phyloP scores from a whole-genome alignment of 2,113 vertebrate species.

The Burhinus bistriatus region DNA sequence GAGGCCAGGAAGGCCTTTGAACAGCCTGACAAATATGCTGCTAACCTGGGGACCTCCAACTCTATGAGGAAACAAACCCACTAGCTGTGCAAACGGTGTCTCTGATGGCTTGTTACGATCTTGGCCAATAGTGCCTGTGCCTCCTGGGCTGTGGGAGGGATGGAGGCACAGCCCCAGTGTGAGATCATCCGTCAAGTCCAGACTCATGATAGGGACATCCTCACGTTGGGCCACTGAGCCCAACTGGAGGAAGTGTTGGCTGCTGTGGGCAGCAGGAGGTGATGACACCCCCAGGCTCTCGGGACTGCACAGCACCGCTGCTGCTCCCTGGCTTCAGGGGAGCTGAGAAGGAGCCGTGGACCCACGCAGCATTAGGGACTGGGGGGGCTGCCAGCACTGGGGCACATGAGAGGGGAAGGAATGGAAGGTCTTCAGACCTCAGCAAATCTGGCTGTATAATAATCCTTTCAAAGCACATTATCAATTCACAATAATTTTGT shows the following conservation, averaged over 20 bases:
- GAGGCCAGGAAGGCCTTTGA: background rate
- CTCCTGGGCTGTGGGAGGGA: background rate
- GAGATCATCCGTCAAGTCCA: background rate
- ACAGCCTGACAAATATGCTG: background rate
- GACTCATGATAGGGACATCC: background rate
- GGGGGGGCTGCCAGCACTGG: background rate
- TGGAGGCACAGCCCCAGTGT: background rate
- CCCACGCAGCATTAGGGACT: background rate
- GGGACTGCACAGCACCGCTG: background rate
- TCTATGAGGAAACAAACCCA: background rate
- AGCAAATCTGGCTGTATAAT: background rate
- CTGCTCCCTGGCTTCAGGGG: background rate
- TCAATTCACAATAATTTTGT: background rate
- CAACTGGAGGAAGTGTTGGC: background rate
- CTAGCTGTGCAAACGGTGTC: background rate
- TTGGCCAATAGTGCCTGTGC: background rate
- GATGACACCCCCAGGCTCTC: background rate
- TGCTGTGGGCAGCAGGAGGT: background rate
- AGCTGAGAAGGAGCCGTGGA: background rate
- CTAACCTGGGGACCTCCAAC: background rate
- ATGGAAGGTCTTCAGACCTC: background rate
- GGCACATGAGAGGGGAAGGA: background rate
- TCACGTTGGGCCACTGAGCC: background rate
- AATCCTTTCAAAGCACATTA: background rate
- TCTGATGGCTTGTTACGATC: background rate